These are phyloP conservation scores for Lasioglossum calceatum DNA, from an alignment of 2,888 invertebrate genomes.

Conservation along the genomic window DNA sequence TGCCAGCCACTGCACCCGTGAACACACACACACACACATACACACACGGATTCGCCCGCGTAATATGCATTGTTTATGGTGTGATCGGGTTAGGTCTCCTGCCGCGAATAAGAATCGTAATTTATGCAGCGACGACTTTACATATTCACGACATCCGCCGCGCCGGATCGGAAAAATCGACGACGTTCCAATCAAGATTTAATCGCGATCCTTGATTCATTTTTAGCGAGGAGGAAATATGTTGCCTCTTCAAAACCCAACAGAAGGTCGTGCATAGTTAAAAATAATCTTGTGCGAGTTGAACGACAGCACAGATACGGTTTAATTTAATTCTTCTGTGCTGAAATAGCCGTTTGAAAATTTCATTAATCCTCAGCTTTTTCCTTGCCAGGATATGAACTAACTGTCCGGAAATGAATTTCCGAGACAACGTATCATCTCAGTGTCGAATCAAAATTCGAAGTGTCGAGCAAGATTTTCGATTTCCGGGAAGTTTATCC, in stretches of 20 bases:
- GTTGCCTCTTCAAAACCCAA: not conserved
- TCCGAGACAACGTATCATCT: too few relatives aligned
- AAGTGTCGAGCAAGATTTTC: not conserved
- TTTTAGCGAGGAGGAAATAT: not conserved
- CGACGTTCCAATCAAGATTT: not conserved
- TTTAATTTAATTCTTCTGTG: not conserved
- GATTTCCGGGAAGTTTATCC: not conserved
- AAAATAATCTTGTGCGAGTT: not conserved
- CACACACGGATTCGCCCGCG: constrained; percentile 53
- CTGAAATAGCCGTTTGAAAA: not conserved
- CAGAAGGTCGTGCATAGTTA: not conserved
- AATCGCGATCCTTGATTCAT: not conserved
- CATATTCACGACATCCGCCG: not conserved
- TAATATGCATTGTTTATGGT: constrained; percentile 59
- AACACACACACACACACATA: not conserved
- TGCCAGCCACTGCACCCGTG: not conserved
- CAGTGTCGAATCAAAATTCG: not conserved
- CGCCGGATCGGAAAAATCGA: not conserved
- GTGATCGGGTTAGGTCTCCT: not conserved
- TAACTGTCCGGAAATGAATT: too few relatives aligned
- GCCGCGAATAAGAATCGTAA: not conserved
- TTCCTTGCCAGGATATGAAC: too few relatives aligned
- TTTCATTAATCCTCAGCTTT: not conserved
- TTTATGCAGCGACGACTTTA: constrained; percentile 20
- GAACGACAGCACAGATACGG: not conserved